Percentiles rank a stretch among this genome's conserved stretches.
Conservation (phyloP, 1,140 invertebrate genomes). For the Eufriesea mexicana region DNA sequence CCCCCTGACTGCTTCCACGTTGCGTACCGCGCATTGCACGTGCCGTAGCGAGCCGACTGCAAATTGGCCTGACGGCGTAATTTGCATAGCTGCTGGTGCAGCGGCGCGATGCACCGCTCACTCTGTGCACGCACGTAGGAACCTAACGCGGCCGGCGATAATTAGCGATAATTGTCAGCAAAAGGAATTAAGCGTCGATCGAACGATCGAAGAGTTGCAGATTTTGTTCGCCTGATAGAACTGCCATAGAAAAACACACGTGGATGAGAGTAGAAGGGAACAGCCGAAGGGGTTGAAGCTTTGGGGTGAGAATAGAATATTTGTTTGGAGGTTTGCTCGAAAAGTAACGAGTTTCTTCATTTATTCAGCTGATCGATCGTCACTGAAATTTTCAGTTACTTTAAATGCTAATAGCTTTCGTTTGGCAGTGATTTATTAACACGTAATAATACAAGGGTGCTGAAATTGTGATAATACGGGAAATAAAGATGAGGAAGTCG, state of each 20-base stretch:
- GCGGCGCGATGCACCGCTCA: conserved; percentile 46
- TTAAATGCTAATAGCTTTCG: no score
- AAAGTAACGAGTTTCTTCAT: no score
- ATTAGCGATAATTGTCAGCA: conserved; percentile 57
- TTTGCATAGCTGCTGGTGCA: conserved; percentile 56
- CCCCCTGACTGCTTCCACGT: conserved; percentile 4
- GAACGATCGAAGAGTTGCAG: conserved; percentile 17
- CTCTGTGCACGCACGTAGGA: not conserved
- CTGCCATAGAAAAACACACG: not conserved
- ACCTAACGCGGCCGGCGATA: conserved; percentile 31
- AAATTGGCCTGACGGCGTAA: conserved; percentile 51
- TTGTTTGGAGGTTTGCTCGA: no score
- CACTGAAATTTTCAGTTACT: no score
- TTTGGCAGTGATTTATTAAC: no score
- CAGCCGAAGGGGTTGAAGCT: not conserved
- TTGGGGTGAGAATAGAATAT: not conserved
- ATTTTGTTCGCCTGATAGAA: not conserved
- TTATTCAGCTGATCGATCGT: no score
- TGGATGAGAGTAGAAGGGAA: not conserved
- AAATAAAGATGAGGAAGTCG: no score
- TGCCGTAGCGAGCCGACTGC: conserved; percentile 36
- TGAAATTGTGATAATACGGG: not conserved
- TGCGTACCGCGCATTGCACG: conserved; percentile 35
- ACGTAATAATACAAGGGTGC: not conserved
- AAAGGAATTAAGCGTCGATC: conserved; percentile 37